phyloP scores from a whole-genome alignment of 2,797 vertebrate genomes.

The Numenius phaeopus region DNA sequence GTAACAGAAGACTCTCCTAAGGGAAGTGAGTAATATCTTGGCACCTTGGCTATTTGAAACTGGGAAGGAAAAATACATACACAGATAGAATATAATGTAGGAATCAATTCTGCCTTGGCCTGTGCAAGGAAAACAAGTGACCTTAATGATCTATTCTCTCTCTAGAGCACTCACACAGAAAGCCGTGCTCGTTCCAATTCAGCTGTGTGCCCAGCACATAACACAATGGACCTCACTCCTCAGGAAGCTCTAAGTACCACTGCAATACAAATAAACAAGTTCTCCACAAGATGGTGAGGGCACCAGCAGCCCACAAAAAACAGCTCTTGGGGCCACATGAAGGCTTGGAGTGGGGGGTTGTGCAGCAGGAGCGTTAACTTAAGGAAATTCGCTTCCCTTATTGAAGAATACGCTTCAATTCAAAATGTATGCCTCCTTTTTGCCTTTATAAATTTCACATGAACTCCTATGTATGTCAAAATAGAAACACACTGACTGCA shows the following conservation, averaged over 20 bases:
- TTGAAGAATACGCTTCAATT: slow-evolving; percentile 3
- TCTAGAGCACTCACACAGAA: slow-evolving; percentile 72
- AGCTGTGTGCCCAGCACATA: slow-evolving; percentile 53
- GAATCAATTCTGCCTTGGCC: slow-evolving; percentile 66
- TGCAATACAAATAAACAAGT: slow-evolving; percentile 69
- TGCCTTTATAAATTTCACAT: not conserved
- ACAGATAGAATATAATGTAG: slow-evolving; percentile 46
- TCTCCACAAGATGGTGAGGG: slow-evolving; percentile 65
- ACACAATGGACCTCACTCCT: slow-evolving; percentile 69
- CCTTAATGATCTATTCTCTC: slow-evolving; percentile 75
- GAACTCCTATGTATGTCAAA: not conserved
- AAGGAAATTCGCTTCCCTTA: slow-evolving; percentile 4
- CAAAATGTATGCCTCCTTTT: not conserved
- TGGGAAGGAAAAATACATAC: slow-evolving; percentile 49
- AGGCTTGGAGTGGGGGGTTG: not conserved
- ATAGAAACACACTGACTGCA: slow-evolving; percentile 1
- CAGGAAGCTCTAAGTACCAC: slow-evolving; percentile 59
- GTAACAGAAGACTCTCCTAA: not conserved
- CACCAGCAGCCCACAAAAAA: slow-evolving; percentile 60
- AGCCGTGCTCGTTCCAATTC: slow-evolving; percentile 57
- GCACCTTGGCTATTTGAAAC: not conserved
- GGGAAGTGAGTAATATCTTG: not conserved
- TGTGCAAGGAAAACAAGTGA: slow-evolving; percentile 69
- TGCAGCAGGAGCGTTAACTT: not conserved
- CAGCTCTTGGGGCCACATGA: slow-evolving; percentile 27